Conservation (phyloP, 2,113 vertebrate species). For the Crotalus viridis region DNA sequence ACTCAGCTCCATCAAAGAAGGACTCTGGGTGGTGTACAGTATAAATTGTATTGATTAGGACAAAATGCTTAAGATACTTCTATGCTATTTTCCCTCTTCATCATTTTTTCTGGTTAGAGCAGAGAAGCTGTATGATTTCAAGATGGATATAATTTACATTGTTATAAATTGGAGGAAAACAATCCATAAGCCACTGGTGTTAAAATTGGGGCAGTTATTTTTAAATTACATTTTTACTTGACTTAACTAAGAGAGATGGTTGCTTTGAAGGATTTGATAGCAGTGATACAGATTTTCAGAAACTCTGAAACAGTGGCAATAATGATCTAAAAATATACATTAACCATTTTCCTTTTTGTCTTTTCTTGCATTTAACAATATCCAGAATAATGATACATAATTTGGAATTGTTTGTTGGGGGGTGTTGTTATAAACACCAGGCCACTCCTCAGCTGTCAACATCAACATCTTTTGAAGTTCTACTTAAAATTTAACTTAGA, state of each 20-base stretch:
- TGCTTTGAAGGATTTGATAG: background rate
- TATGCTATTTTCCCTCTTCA: constrained; percentile 10
- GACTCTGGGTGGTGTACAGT: background rate
- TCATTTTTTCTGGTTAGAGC: constrained; percentile 6
- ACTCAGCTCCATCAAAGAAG: background rate
- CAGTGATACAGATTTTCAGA: background rate
- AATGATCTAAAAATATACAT: background rate
- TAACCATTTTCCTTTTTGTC: background rate
- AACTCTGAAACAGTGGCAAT: background rate
- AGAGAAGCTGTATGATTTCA: constrained; percentile 1
- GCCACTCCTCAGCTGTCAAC: background rate
- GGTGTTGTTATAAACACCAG: background rate
- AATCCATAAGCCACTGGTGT: constrained; percentile 13
- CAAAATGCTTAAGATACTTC: background rate
- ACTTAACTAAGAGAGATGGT: background rate
- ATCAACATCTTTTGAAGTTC: background rate
- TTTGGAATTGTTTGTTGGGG: background rate
- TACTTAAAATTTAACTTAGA: background rate
- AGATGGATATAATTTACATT: constrained; percentile 5
- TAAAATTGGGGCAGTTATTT: constrained; percentile 11
- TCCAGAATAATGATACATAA: background rate
- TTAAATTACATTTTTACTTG: constrained; percentile 18
- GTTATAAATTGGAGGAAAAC: background rate
- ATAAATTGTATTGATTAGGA: constrained; percentile 12
- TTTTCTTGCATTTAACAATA: background rate